phyloP scores from a whole-genome alignment of 2,113 vertebrate genomes.

The Etheostoma cragini region DNA sequence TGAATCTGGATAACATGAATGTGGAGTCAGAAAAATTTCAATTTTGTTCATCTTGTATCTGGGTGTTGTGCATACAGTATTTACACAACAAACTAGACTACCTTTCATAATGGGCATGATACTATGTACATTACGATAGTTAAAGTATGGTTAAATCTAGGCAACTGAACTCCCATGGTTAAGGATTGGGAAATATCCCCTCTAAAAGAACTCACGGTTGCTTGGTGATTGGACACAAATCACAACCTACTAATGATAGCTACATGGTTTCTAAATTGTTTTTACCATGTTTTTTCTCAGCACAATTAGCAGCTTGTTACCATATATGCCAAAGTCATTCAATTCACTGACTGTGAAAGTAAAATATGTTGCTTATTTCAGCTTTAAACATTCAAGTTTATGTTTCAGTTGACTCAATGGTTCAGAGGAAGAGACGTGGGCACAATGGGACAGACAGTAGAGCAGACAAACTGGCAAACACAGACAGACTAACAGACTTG shows the following conservation, averaged over 20 bases:
- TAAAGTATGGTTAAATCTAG: neutral
- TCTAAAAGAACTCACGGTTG: neutral
- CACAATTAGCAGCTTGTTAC: neutral
- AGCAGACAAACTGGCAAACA: constrained; percentile 60
- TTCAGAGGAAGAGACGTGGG: constrained; percentile 28
- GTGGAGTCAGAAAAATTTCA: neutral
- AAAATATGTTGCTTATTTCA: neutral
- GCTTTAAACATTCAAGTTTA: neutral
- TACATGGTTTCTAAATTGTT: neutral
- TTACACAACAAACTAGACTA: too few species aligned
- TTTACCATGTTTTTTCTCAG: neutral
- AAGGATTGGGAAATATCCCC: neutral
- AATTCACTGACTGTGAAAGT: neutral
- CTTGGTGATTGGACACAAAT: neutral
- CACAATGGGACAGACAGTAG: constrained; percentile 33
- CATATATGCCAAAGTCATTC: neutral
- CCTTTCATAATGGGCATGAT: too few species aligned
- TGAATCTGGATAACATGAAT: neutral
- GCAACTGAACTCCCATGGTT: neutral
- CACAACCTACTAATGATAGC: neutral
- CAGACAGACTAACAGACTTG: constrained; percentile 44
- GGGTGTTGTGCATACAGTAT: neutral
- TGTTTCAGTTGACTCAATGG: neutral
- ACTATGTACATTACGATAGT: neutral
- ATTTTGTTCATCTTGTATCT: neutral